Percentiles rank a stretch among this genome's conserved stretches.
These are phyloP conservation scores for Philopotamus ludificatus DNA, from an alignment of 1,140 invertebrate genomes.

Conservation along the genomic window DNA sequence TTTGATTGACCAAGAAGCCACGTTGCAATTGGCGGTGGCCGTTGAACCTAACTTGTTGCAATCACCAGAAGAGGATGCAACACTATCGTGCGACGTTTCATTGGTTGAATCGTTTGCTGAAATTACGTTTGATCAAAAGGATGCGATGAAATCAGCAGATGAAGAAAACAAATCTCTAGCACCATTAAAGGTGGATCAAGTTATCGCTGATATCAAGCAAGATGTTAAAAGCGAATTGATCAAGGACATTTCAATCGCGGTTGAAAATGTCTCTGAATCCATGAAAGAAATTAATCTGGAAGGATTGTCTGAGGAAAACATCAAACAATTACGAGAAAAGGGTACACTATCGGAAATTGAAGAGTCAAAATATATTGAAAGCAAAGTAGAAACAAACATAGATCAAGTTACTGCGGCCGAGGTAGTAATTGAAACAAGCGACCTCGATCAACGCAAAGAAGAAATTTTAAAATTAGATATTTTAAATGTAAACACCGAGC, in stretches of 20 bases:
- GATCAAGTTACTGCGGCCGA: not conserved
- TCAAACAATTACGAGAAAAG: not conserved
- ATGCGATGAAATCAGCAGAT: not conserved
- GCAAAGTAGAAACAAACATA: conserved; percentile 14
- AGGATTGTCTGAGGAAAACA: not conserved
- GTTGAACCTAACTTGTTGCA: conserved; percentile 35
- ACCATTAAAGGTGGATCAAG: not conserved
- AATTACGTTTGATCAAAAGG: not conserved
- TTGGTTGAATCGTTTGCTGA: conserved; percentile 22
- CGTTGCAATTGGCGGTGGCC: conserved; percentile 33
- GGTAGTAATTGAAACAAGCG: not conserved
- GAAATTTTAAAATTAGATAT: not conserved
- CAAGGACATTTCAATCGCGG: not conserved
- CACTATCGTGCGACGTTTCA: conserved; percentile 22
- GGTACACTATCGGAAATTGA: not conserved
- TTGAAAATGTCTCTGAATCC: no score
- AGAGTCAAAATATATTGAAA: not conserved
- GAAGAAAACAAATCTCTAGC: not conserved
- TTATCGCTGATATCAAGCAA: not conserved
- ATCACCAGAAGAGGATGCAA: conserved; percentile 13
- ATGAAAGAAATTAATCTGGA: not conserved
- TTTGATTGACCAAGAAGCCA: conserved; percentile 27
- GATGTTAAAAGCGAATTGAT: not conserved
- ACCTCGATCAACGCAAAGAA: no score
- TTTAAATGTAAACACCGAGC: no score